Conservation (phyloP, 2,113 vertebrate genomes). For the Sula dactylatra region DNA sequence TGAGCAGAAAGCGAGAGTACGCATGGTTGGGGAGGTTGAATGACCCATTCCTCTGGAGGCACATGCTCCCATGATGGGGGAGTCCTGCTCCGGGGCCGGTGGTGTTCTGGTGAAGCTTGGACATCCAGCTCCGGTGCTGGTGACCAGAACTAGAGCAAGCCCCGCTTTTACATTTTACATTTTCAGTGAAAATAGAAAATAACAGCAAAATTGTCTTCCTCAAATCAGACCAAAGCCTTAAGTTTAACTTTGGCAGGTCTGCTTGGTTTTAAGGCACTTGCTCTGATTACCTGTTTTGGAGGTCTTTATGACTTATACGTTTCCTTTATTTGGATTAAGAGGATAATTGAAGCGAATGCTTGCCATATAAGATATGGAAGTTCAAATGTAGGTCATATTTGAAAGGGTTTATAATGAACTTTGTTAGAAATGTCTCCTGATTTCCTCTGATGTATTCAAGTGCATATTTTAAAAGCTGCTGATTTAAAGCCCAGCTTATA, state of each 20-base stretch:
- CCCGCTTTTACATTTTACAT: not conserved
- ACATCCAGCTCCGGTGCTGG: not conserved
- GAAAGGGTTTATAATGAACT: constrained; percentile 48
- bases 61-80: fast-evolving
- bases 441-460: constrained; percentile 49
- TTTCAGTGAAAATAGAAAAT: not conserved
- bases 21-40: fast-evolving
- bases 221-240: not conserved
- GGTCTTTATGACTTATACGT: not conserved
- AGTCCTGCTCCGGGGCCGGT: not conserved
- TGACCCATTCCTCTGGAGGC: not conserved
- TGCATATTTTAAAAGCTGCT: constrained; percentile 34
- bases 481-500: constrained; percentile 8
- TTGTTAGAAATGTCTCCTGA: constrained; percentile 21
- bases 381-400: constrained; percentile 38
- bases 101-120: not conserved
- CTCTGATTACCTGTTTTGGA: constrained; percentile 26
- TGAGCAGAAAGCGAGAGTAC: not conserved
- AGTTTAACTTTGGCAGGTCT: not conserved
- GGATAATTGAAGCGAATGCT: constrained; percentile 53
- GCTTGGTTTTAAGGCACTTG: not conserved
- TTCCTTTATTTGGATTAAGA: constrained; percentile 53
- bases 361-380: not conserved
- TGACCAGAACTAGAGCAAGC: not conserved
- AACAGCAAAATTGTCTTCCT: not conserved